Evolutionary conservation across 2,797 vertebrate genomes (phyloP).

Genomic region (Rhyacichthys aspro): DNA sequence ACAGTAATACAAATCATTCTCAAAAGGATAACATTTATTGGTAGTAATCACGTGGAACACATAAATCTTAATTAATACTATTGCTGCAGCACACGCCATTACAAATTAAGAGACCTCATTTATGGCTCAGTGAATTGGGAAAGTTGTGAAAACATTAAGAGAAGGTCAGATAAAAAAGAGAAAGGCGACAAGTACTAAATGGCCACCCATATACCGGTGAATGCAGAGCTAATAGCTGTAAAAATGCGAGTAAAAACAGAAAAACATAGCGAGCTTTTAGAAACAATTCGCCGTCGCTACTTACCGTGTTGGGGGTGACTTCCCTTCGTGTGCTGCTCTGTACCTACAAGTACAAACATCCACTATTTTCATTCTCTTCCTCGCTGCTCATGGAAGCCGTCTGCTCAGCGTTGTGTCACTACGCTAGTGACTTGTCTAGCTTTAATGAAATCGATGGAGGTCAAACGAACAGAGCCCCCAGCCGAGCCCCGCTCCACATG

Average conservation of each 20-base stretch:
- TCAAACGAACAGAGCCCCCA: conserved; percentile 20
- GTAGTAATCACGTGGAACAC: background rate
- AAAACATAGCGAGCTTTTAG: background rate
- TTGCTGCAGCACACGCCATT: background rate
- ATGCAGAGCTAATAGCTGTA: background rate
- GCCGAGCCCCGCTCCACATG: conserved; percentile 30
- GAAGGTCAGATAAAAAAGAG: background rate
- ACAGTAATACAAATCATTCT: background rate
- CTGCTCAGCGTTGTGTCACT: conserved; percentile 19
- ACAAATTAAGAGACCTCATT: background rate
- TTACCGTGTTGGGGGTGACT: conserved; percentile 64
- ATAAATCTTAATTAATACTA: too few relatives aligned
- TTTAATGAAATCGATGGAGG: conserved; percentile 23
- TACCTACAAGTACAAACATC: conserved; percentile 43
- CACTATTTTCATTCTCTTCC: conserved; percentile 69
- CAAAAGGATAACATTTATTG: background rate
- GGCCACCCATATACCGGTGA: background rate
- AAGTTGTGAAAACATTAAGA: conserved; percentile 29
- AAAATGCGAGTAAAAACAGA: background rate
- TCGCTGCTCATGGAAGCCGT: conserved; percentile 28
- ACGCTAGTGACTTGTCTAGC: background rate
- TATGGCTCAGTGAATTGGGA: background rate
- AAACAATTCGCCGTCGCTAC: background rate
- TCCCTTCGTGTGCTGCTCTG: conserved; percentile 35
- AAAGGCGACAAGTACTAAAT: background rate